phyloP scores from a whole-genome alignment of 2,113 vertebrate species.

The Pomatorhinus ruficollis region DNA sequence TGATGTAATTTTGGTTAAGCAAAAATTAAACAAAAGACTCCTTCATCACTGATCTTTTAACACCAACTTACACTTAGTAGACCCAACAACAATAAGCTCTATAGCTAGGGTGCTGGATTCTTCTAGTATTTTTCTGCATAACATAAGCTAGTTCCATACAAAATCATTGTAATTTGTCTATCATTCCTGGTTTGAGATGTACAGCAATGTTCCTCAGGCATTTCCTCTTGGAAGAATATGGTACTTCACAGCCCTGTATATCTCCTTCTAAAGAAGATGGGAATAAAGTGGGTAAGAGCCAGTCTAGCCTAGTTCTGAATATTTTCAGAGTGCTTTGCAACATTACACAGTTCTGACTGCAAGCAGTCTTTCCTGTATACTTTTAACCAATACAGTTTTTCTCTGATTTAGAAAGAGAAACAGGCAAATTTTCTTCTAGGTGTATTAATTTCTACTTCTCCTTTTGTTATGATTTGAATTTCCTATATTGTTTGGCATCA shows the following conservation, averaged over 20 bases:
- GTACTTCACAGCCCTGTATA: not conserved
- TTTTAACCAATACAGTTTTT: not conserved
- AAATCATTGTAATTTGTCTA: not conserved
- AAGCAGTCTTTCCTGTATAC: not conserved
- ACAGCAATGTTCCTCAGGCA: not conserved
- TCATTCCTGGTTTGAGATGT: not conserved
- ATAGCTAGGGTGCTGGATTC: not conserved
- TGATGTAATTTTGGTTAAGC: not conserved
- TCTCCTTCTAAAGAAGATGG: not conserved
- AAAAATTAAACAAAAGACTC: not conserved
- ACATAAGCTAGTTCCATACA: not conserved
- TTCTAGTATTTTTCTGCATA: not conserved
- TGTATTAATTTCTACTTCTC: not conserved
- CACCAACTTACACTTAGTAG: not conserved
- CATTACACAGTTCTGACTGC: not conserved
- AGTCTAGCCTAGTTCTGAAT: not conserved
- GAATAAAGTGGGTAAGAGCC: not conserved
- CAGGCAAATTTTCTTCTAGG: not conserved
- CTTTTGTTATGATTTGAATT: not conserved
- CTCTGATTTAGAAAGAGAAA: not conserved
- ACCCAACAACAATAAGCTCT: not conserved
- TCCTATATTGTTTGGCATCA: not conserved
- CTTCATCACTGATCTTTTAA: not conserved
- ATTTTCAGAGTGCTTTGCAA: not conserved
- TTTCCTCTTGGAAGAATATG: not conserved